A percentile compares a stretch with the other conserved stretches of the same genome.
phyloP scores from a whole-genome alignment of 2,888 invertebrate genomes.

The Clanis bilineata region DNA sequence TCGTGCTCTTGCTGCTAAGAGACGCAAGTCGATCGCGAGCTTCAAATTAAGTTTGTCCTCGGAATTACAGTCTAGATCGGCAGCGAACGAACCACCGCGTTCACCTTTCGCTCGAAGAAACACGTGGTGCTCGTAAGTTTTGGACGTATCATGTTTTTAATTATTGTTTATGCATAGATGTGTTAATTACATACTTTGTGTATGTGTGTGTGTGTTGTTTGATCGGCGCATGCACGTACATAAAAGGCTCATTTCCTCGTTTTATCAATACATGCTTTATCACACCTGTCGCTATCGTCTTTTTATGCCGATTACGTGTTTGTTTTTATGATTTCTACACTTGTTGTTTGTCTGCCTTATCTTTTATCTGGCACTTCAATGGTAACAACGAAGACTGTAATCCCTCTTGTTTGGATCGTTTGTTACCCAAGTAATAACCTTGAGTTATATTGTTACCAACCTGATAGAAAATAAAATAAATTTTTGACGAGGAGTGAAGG shows the following conservation, averaged over 20 bases:
- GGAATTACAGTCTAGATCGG: slow-evolving; percentile 55
- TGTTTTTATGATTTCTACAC: slow-evolving; percentile 39
- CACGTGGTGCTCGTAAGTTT: slow-evolving; percentile 81
- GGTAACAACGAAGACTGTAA: slow-evolving; percentile 22
- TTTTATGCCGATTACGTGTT: slow-evolving; percentile 42
- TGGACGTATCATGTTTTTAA: background rate
- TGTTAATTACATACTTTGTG: background rate
- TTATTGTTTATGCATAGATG: slow-evolving; percentile 12
- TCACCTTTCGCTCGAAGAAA: slow-evolving; percentile 68
- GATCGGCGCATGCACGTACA: slow-evolving; percentile 1
- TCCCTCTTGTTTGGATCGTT: slow-evolving; percentile 18
- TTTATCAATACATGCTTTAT: slow-evolving; percentile 47
- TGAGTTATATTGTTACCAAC: slow-evolving; percentile 27
- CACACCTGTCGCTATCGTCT: slow-evolving; percentile 46
- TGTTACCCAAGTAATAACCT: slow-evolving; percentile 25
- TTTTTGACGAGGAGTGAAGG: slow-evolving; percentile 22
- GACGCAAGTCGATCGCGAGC: slow-evolving; percentile 73
- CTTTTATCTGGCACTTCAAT: slow-evolving; percentile 33
- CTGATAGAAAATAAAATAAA: slow-evolving; percentile 21
- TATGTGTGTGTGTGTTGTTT: slow-evolving; percentile 10
- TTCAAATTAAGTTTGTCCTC: slow-evolving; percentile 65
- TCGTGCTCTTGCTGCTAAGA: slow-evolving; percentile 72
- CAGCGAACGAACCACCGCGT: slow-evolving; percentile 53
- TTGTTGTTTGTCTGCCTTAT: slow-evolving; percentile 35
- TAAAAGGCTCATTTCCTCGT: slow-evolving; percentile 33